Evolutionary conservation across 2,888 invertebrate species (phyloP).

Genomic region (Drosophila subquinaria): DNA sequence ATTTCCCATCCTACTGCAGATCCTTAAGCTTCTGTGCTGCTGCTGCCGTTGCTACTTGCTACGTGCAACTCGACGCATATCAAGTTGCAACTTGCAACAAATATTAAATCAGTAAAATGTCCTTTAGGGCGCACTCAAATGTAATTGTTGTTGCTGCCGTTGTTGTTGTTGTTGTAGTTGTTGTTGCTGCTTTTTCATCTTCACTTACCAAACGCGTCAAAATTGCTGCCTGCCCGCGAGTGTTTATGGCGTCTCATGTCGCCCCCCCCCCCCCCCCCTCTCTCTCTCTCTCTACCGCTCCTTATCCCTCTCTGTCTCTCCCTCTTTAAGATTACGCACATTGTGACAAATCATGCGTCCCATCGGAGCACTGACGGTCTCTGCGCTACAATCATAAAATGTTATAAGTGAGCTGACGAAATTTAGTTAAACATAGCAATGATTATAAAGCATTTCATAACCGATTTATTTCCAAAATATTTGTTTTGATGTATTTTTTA

Average conservation of each 20-base stretch:
- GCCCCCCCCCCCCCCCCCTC: no score
- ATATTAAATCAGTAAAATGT: constrained; percentile 79
- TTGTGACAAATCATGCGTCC: constrained; percentile 27
- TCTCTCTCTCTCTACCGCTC: constrained; percentile 1
- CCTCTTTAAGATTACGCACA: constrained; percentile 25
- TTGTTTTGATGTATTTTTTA: no score
- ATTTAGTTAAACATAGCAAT: background rate
- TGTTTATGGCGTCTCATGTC: constrained; percentile 61
- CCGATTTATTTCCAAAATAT: no score
- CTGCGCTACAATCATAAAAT: background rate
- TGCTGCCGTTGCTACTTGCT: constrained; percentile 7
- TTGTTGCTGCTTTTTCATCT: constrained; percentile 52
- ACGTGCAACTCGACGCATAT: constrained; percentile 75
- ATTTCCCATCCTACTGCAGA: constrained; percentile 39
- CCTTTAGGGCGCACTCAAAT: constrained; percentile 77
- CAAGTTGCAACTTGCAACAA: constrained; percentile 79
- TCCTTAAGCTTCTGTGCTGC: constrained; percentile 53
- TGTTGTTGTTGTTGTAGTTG: constrained; percentile 15
- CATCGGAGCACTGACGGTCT: background rate
- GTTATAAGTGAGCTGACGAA: background rate
- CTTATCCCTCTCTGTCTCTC: background rate
- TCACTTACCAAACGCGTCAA: constrained; percentile 69
- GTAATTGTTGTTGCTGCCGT: constrained; percentile 66
- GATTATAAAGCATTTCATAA: no score
- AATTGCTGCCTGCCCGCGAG: constrained; percentile 73